Conservation (phyloP, 2,113 vertebrate species). For the Psittacula cyanocephala region DNA sequence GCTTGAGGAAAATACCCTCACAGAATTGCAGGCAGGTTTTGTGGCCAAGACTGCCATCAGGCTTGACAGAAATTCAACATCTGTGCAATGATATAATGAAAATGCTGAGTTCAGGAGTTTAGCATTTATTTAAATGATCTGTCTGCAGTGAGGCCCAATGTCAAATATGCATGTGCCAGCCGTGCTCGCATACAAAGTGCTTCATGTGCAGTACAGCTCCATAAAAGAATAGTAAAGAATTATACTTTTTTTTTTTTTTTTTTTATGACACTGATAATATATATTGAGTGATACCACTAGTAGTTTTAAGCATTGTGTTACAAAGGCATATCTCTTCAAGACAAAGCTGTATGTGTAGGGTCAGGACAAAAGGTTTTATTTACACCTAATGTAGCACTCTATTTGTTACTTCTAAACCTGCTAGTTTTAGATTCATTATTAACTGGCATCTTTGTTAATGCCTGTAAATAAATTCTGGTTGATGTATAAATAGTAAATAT, state of each 20-base stretch:
- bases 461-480: neutral
- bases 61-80: neutral
- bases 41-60: neutral
- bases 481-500: neutral
- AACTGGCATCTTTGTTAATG: neutral
- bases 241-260: neutral
- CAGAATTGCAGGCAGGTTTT: neutral
- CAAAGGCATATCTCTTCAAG: neutral
- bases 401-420: neutral
- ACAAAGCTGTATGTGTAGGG: neutral
- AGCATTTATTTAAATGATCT: neutral
- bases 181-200: neutral
- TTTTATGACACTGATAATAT: neutral
- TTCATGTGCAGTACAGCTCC: neutral
- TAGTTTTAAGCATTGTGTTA: neutral
- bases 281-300: neutral
- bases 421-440: neutral
- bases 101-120: neutral
- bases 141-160: neutral
- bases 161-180: rapidly evolving
- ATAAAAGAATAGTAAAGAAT: neutral
- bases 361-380: neutral
- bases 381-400: neutral
- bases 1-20: neutral
- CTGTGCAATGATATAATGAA: neutral